Conservation (phyloP, 2,113 vertebrate genomes). For the Perca fluviatilis region DNA sequence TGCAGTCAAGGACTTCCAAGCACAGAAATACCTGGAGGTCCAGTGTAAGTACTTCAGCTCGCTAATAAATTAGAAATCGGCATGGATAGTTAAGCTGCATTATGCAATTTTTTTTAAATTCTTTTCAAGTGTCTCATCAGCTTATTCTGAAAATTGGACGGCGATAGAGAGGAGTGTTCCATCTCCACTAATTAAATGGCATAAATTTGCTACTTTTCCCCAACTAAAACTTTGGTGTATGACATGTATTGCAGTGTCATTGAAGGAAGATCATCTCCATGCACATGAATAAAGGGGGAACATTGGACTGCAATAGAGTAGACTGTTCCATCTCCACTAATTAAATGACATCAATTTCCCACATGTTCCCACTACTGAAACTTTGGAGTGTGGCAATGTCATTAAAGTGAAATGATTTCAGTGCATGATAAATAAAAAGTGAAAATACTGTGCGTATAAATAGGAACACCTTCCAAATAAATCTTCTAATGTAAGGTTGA, state of each 20-base stretch:
- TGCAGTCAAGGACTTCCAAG: conserved; percentile 94
- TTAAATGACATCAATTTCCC: conserved; percentile 60
- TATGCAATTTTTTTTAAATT: neutral
- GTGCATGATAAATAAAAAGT: neutral
- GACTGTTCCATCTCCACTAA: conserved; percentile 50
- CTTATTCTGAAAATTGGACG: conserved; percentile 34
- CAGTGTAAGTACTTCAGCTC: conserved; percentile 89
- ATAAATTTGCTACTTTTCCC: conserved; percentile 49
- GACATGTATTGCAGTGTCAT: conserved; percentile 49
- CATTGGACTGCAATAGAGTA: conserved; percentile 25
- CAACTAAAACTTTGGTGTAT: conserved; percentile 46
- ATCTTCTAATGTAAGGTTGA: neutral
- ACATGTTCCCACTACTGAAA: conserved; percentile 12
- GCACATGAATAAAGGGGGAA: conserved; percentile 40
- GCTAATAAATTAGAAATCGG: conserved; percentile 19
- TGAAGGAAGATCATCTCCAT: conserved; percentile 37
- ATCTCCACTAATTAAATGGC: conserved; percentile 54
- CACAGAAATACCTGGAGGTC: conserved; percentile 96
- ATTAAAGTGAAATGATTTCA: neutral
- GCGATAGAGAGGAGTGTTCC: conserved; percentile 32
- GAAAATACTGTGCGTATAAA: neutral
- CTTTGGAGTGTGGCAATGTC: neutral
- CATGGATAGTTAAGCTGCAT: conserved; percentile 30
- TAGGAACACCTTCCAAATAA: neutral
- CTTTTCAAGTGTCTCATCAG: conserved; percentile 45